Evolutionary conservation across 2,888 invertebrate genomes (phyloP).

Genomic region (Agonopterix arenella): DNA sequence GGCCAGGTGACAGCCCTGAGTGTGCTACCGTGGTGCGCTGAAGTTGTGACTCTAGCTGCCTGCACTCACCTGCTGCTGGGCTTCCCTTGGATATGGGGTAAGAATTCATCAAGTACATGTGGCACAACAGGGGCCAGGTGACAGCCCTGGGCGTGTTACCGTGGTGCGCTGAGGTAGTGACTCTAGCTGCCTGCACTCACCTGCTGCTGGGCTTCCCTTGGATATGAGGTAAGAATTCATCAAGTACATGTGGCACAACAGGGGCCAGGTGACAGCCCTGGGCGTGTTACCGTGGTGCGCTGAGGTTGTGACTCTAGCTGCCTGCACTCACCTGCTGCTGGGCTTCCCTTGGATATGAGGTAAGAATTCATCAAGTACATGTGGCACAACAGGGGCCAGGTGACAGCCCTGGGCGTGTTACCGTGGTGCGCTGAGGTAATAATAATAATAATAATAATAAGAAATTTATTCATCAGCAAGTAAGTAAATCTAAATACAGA

Average conservation of each 20-base stretch:
- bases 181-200: conserved; percentile 45
- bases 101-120: conserved; percentile 37
- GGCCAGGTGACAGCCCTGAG: conserved; percentile 46
- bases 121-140: conserved; percentile 46
- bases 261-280: conserved; percentile 45
- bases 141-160: conserved; percentile 51
- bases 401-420: conserved; percentile 45
- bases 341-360: conserved; percentile 65
- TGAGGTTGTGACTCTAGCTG: conserved; percentile 47
- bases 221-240: conserved; percentile 49
- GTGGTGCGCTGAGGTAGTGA: conserved; percentile 51
- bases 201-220: conserved; percentile 53
- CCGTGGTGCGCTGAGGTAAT: conserved; percentile 58
- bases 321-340: conserved; percentile 44
- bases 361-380: conserved; percentile 35
- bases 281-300: conserved; percentile 55
- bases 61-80: conserved; percentile 46
- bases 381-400: conserved; percentile 47
- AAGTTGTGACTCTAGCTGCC: conserved; percentile 44
- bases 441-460: no score
- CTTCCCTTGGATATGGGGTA: conserved; percentile 65
- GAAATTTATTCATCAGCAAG: no score
- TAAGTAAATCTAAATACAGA: no score
- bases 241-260: conserved; percentile 48
- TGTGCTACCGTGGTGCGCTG: conserved; percentile 51